phyloP scores from a whole-genome alignment of 2,797 vertebrate species.

The Cossypha dichroa region DNA sequence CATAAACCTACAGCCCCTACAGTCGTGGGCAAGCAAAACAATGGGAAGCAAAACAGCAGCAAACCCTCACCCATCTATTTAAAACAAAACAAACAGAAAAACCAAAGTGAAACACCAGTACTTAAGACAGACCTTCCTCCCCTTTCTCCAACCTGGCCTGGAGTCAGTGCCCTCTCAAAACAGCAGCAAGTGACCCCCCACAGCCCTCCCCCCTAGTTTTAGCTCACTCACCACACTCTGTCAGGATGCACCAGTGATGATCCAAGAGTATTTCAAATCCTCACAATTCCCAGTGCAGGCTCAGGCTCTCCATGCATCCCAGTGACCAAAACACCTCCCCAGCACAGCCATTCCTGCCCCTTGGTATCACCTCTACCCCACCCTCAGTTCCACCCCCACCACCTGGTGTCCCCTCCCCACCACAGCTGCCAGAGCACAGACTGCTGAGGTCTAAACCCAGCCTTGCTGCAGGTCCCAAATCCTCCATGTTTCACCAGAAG shows the following conservation, averaged over 20 bases:
- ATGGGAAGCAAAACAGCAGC: neutral
- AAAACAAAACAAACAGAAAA: neutral
- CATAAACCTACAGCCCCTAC: neutral
- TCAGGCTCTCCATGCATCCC: accelerated
- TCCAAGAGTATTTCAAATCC: neutral
- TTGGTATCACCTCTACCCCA: neutral
- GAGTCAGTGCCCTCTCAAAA: neutral
- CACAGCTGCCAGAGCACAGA: neutral
- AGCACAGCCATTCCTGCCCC: too few relatives aligned
- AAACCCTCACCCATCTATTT: neutral
- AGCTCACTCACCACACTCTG: neutral
- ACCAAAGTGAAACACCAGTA: neutral
- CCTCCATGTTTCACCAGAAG: neutral
- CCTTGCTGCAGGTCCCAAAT: neutral
- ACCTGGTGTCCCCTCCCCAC: neutral
- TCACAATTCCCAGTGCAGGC: neutral
- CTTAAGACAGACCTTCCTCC: neutral
- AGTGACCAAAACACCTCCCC: neutral
- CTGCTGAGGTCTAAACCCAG: neutral
- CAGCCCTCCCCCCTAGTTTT: neutral
- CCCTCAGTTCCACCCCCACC: neutral
- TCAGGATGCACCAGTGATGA: accelerated
- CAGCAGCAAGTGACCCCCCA: accelerated
- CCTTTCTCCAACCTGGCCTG: neutral
- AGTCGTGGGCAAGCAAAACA: too few relatives aligned